These are phyloP conservation scores for Papilio xuthus DNA, from an alignment of 1,140 invertebrate genomes.

Conservation along the genomic window DNA sequence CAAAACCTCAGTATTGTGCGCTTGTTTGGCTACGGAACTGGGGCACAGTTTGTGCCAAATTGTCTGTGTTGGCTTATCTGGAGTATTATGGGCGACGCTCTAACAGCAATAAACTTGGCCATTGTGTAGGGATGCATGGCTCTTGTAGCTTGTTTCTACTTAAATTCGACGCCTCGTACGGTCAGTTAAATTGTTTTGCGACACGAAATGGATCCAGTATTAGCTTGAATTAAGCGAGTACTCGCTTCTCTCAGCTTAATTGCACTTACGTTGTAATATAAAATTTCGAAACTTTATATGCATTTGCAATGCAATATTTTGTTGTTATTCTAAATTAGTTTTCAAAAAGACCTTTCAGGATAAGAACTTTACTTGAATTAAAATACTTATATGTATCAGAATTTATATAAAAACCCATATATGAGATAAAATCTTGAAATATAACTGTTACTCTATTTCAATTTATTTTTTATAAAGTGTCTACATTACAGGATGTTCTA, in stretches of 20 bases:
- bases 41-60: slow-evolving; percentile 78
- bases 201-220: slow-evolving; percentile 31
- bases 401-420: too few species aligned
- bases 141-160: slow-evolving; percentile 42
- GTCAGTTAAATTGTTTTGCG: slow-evolving; percentile 35
- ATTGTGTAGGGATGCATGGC: slow-evolving; percentile 66
- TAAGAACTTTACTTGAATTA: too few species aligned
- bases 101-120: slow-evolving; percentile 73
- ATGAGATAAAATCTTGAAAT: neutral
- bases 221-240: slow-evolving; percentile 28
- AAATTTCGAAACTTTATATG: neutral
- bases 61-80: slow-evolving; percentile 79
- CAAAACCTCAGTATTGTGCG: slow-evolving; percentile 72
- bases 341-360: too few species aligned
- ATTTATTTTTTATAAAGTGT: neutral
- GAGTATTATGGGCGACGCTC: slow-evolving; percentile 67
- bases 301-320: neutral
- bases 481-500: neutral
- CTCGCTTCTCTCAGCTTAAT: slow-evolving; percentile 3
- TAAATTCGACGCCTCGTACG: slow-evolving; percentile 31
- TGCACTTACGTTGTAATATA: slow-evolving; percentile 1
- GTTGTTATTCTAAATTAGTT: neutral
- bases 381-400: too few species aligned
- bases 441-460: neutral
- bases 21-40: slow-evolving; percentile 74